These are phyloP conservation scores for Druceiella hillmani DNA, from an alignment of 2,888 invertebrate genomes.

Conservation along the genomic window DNA sequence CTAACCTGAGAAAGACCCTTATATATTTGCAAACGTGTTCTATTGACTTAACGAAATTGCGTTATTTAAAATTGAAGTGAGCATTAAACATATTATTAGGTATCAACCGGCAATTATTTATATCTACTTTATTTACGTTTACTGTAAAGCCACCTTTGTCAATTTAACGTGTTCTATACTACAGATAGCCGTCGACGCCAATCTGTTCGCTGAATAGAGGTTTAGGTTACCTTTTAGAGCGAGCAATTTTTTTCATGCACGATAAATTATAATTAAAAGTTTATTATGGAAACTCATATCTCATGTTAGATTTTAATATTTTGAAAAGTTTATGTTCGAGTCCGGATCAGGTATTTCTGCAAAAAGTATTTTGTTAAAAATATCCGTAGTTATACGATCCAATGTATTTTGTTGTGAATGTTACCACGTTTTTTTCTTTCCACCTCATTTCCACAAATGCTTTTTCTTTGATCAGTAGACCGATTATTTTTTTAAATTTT, in stretches of 20 bases:
- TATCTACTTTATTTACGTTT: neutral
- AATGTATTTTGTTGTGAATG: no score
- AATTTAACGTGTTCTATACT: neutral
- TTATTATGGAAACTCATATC: neutral
- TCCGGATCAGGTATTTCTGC: constrained; percentile 1
- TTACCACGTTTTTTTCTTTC: neutral
- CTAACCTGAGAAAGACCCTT: no score
- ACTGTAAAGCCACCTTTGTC: neutral
- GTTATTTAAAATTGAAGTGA: neutral
- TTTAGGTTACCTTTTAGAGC: neutral
- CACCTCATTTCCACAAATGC: neutral
- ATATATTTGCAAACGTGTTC: neutral
- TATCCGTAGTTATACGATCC: neutral
- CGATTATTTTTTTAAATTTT: neutral
- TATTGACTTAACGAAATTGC: neutral
- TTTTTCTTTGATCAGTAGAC: neutral
- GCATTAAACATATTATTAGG: neutral
- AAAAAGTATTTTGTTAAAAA: neutral
- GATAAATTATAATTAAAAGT: neutral
- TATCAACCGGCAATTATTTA: neutral
- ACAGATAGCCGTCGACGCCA: neutral
- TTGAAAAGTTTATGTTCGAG: neutral
- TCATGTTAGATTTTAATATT: neutral
- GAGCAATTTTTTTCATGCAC: neutral
- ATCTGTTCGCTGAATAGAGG: neutral